Evolutionary conservation across 2,113 vertebrate genomes (phyloP).

Genomic region (Trachemys scripta): DNA sequence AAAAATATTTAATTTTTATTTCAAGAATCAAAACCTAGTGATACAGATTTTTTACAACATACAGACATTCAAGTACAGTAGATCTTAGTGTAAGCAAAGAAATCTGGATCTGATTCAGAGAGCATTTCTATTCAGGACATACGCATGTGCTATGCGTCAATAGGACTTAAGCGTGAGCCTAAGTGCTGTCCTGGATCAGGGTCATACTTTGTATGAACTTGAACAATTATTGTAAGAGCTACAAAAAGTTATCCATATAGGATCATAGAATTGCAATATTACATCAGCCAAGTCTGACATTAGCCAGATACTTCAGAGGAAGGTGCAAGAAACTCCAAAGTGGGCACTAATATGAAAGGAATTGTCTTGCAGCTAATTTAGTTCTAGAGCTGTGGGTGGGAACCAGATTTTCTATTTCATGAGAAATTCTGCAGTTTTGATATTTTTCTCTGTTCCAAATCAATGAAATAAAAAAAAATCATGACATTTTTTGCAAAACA

Average conservation of each 20-base stretch:
- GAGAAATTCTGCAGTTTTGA: background rate
- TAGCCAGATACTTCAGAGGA: background rate
- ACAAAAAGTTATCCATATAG: background rate
- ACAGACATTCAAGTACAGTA: constrained; percentile 37
- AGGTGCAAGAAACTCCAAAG: constrained; percentile 39
- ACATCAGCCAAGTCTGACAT: constrained; percentile 51
- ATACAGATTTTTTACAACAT: constrained; percentile 7
- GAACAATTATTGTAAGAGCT: constrained; percentile 45
- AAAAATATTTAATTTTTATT: constrained; percentile 43
- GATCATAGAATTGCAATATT: constrained; percentile 10
- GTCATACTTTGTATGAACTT: constrained; percentile 7
- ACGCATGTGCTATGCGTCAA: constrained; percentile 29
- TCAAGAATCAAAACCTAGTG: background rate
- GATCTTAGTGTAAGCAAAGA: background rate
- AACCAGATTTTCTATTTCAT: background rate
- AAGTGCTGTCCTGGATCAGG: constrained; percentile 59
- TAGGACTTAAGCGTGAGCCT: constrained; percentile 41
- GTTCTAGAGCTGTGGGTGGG: background rate
- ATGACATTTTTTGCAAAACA: background rate
- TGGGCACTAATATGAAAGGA: background rate
- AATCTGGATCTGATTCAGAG: background rate
- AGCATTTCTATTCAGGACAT: background rate
- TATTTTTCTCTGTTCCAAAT: background rate
- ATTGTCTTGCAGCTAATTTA: constrained; percentile 20
- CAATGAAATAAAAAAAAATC: background rate